Evolutionary conservation across 2,797 vertebrate species (phyloP), one percentile per base, ranked within the genome.

Genomic region (Acanthurus lineatus): DNA sequence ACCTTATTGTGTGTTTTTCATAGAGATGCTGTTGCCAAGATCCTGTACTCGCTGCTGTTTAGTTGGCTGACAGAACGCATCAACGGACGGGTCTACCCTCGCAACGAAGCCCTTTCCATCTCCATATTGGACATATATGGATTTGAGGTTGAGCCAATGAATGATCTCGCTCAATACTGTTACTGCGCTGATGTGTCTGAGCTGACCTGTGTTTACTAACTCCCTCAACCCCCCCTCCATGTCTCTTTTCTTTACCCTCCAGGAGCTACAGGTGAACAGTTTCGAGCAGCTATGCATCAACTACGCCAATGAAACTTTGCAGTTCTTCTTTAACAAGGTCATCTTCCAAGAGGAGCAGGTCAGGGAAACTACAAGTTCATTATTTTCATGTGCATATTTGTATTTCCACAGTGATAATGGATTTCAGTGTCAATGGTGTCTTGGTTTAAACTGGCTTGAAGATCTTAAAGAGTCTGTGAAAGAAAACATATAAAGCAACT

Each of bases 221-320:
- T n/a, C 35, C 61, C 19, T 16, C 49, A 40, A n/a, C 22, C 48
- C 19, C 17, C 25, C 25, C 25, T 25, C 25, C 25, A 17, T 81
- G 59, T 74, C 47, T 75, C 62, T n/a, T 66, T 68, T 86, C 19
- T 62, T 72, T 73, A 15, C 56, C 70, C 54, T 76, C 3, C 90
- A 99, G 98, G 97, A 98, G 85, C 95, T 99, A 83, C 95, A 82
- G 82, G 96, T 99, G 89, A 99, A 99, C 94, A 99, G 98, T 83
- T 99, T 98, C 6, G 98, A 99, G 90, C 98, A 99, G 89, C 94
- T 99, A 16, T 99, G 98, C 86, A 99, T 99, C 90, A 99, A 99
- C 92, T 98, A 98, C 0, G 96, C 98, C 64, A 99, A 99, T 0
- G 98, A 99, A 91, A 97, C 97, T 42, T 94, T 99, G 76, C 98